Conservation (phyloP, 1,140 invertebrate species). For the Portunus trituberculatus region DNA sequence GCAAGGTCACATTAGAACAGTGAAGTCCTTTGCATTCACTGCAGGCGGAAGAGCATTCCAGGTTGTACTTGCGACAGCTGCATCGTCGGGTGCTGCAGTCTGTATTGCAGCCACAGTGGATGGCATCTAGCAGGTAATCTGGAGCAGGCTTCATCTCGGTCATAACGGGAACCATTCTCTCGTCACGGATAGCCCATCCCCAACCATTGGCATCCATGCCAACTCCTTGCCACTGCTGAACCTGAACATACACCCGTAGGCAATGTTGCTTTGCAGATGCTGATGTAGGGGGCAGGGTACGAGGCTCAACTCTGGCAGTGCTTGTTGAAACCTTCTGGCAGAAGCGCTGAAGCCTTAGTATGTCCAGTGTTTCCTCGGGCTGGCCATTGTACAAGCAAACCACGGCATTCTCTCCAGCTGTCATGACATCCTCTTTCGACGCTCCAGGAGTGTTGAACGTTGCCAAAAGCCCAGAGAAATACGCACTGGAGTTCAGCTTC, state of each 20-base stretch:
- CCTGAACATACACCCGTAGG: background rate
- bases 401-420: background rate
- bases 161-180: background rate
- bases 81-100: slow-evolving; percentile 11
- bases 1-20: background rate
- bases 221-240: background rate
- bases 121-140: background rate
- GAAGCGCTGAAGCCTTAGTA: background rate
- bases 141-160: background rate
- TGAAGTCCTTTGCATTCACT: no score
- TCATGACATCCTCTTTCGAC: slow-evolving; percentile 15
- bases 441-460: background rate
- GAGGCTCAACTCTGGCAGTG: background rate
- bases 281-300: background rate
- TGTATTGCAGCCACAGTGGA: background rate
- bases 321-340: background rate
- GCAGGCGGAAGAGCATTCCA: slow-evolving; percentile 1
- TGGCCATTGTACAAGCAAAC: slow-evolving; percentile 13
- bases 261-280: background rate
- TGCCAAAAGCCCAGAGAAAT: background rate
- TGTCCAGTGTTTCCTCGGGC: background rate
- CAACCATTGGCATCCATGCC: background rate
- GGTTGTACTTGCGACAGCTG: slow-evolving; percentile 20
- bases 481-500: background rate
- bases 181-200: background rate